Base-by-base conservation (phyloP, 2,888 invertebrate species). In the Acanthoscelides obtectus region DNA sequence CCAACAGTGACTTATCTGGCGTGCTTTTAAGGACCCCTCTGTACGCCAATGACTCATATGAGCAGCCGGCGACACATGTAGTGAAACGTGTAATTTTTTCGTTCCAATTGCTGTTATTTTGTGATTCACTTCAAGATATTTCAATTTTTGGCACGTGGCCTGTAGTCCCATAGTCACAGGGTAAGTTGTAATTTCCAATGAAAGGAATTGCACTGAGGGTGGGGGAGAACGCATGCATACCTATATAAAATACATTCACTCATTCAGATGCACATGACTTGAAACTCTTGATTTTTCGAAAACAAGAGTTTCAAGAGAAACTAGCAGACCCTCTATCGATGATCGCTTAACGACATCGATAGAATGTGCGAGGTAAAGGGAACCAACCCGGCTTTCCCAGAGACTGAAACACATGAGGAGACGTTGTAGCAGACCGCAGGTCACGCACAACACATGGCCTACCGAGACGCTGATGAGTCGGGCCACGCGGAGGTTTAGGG, bases 71-170 rank as follows among this genome's bases (percentile, higher is more conserved):
- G 6, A 22, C 22, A 21, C 20, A 6, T 12, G 66, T 8, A 66
- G 69, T 77, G 71, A 76, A 83, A 82, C 83, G 81, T 83, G 81
- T 83, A 84, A 83, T 83, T 82, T 83, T 77, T 79, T 75, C 21
- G 71, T 67, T 75, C 65, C 74, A 82, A 84, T 84, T 83, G 83
- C 83, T 84, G 80, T 84, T 84, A 84, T 84, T 84, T 84, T 68
- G 76, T 78, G 83, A 84, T 84, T 82, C 80, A 79, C 79, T 78
- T 77, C 75, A 78, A 81, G 83, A 83, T 83, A 83, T 83, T 83
- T 84, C 83, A 84, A 84, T 84, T 84, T 82, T 80, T 80, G 83
- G 78, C 84, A 83, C 84, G 84, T 84, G 84, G 79, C 82, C 70
- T 64, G 21, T 20, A 27, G 64, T 25, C 25, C 25, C 8, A 45